A percentile compares a stretch with the other conserved stretches of the same genome.
phyloP scores from a whole-genome alignment of 2,888 invertebrate genomes.

The Torymus tubicola region DNA sequence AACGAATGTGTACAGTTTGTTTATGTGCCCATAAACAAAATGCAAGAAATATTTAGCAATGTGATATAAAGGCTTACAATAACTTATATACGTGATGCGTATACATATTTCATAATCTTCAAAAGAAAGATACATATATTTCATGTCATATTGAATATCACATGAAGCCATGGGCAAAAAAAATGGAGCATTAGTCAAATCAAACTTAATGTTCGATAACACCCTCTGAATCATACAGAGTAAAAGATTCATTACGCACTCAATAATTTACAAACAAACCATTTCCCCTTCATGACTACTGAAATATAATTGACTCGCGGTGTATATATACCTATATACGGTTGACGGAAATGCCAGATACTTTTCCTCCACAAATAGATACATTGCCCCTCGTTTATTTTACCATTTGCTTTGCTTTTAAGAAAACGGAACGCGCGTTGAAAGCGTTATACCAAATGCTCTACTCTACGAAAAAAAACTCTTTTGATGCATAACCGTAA shows the following conservation, averaged over 20 bases:
- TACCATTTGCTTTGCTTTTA: constrained; percentile 1
- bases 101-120: too few species aligned
- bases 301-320: neutral
- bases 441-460: constrained; percentile 19
- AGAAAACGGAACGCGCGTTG: neutral
- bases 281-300: neutral
- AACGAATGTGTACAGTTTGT: too few species aligned
- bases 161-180: too few species aligned
- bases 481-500: too few species aligned
- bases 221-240: neutral
- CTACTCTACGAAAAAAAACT: too few species aligned
- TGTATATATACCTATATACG: neutral
- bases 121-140: too few species aligned
- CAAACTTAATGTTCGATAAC: neutral
- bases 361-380: constrained; percentile 2
- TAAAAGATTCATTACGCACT: constrained; percentile 27
- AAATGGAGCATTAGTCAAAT: too few species aligned
- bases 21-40: too few species aligned
- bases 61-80: too few species aligned
- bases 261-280: constrained; percentile 40
- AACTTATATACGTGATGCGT: too few species aligned
- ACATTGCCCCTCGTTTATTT: neutral
- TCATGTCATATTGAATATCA: too few species aligned
- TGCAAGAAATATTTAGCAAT: too few species aligned
- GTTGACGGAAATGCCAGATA: neutral